Conservation (phyloP, 37 sponge, comb jelly and placozoan genomes). For the Beroe forskalii region DNA sequence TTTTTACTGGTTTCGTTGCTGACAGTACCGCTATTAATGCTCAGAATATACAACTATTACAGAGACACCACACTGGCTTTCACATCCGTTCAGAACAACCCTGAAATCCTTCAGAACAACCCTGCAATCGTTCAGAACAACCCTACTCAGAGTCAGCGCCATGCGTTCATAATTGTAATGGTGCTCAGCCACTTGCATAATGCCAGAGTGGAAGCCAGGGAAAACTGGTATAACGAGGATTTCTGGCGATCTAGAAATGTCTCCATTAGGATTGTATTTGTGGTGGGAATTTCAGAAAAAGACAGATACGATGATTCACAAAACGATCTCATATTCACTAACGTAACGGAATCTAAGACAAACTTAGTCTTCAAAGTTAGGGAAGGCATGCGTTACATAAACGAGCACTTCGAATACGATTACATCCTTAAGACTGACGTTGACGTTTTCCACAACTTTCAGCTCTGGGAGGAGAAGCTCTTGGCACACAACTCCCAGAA, state of each 20-base stretch:
- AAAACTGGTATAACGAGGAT: neutral
- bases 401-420: neutral
- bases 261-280: neutral
- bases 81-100: too few relatives aligned
- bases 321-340: neutral
- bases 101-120: too few relatives aligned
- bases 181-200: neutral
- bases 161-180: too few relatives aligned
- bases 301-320: neutral
- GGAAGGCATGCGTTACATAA: neutral
- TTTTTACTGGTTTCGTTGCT: too few relatives aligned
- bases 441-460: slow-evolving; percentile 20
- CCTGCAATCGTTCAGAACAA: too few relatives aligned
- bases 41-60: too few relatives aligned
- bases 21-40: too few relatives aligned
- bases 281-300: neutral
- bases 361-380: neutral
- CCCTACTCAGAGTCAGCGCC: too few relatives aligned
- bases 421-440: slow-evolving; percentile 9
- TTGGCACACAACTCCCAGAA: neutral
- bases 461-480: neutral
- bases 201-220: neutral
- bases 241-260: too few relatives aligned
- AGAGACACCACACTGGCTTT: too few relatives aligned
- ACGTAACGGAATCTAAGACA: neutral